Percentiles rank a stretch among this genome's conserved stretches.
Evolutionary conservation across 2,113 vertebrate genomes (phyloP).

Genomic region (Alces alces): DNA sequence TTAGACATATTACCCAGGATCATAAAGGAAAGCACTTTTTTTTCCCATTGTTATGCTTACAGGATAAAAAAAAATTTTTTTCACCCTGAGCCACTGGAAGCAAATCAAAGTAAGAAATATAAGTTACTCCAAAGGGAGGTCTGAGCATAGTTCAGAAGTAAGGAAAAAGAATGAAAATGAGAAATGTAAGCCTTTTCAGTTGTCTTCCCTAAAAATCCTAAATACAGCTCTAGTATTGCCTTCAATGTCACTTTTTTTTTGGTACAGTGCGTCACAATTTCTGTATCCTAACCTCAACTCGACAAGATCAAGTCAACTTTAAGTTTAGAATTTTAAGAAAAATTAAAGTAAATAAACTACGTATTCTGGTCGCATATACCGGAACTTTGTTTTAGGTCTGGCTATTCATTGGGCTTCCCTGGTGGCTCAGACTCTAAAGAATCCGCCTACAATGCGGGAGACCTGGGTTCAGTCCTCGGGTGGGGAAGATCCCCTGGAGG

Average conservation of each 20-base stretch:
- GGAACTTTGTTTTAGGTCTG: neutral
- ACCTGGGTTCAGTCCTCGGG: neutral
- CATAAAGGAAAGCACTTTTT: neutral
- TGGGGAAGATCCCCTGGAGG: neutral
- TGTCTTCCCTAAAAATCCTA: neutral
- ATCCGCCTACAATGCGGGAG: fast-evolving
- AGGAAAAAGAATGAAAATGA: neutral
- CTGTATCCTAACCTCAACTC: neutral
- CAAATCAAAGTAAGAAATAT: neutral
- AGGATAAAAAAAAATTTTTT: neutral
- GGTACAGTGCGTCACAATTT: neutral
- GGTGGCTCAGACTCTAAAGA: neutral
- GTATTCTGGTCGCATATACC: neutral
- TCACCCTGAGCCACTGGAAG: neutral
- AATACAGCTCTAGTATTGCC: neutral
- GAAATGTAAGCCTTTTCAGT: neutral
- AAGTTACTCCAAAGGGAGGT: neutral
- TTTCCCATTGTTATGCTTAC: neutral
- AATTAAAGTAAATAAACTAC: neutral
- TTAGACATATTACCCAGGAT: neutral
- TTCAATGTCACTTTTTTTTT: neutral
- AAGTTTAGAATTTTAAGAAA: neutral
- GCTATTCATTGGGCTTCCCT: neutral
- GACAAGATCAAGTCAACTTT: neutral
- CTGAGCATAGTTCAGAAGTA: neutral